These are phyloP conservation scores for Bombus breviceps DNA, from an alignment of 1,140 invertebrate species.

Conservation along the genomic window DNA sequence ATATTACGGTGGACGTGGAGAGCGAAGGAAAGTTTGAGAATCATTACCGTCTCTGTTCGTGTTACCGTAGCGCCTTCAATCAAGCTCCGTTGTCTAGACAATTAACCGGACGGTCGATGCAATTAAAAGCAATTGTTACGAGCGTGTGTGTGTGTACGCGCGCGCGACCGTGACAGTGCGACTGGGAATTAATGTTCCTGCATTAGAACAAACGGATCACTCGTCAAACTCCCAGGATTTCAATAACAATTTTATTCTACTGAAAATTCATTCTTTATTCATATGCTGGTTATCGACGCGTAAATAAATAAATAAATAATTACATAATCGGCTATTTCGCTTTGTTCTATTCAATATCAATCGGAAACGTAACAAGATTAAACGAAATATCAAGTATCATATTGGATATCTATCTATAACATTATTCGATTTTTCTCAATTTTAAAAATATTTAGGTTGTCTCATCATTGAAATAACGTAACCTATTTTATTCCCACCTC, in stretches of 20 bases:
- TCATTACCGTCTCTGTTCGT: constrained; percentile 50
- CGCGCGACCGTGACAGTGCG: constrained; percentile 14
- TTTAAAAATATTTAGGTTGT: too few species aligned
- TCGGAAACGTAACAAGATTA: background rate
- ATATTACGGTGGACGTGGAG: constrained; percentile 22
- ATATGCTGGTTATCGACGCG: rapidly evolving
- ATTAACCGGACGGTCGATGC: constrained; percentile 65
- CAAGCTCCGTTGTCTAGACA: constrained; percentile 58
- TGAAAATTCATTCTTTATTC: background rate
- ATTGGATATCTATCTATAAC: too few species aligned
- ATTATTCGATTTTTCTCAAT: too few species aligned
- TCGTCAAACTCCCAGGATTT: constrained; percentile 7
- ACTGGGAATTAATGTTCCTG: constrained; percentile 61
- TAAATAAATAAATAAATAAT: background rate
- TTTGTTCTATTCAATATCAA: too few species aligned
- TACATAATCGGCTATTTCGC: background rate
- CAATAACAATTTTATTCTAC: constrained; percentile 28
- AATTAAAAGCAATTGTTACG: constrained; percentile 66
- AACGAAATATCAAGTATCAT: background rate
- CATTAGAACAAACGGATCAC: constrained; percentile 45
- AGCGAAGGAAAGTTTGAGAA: constrained; percentile 51
- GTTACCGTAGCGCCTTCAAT: constrained; percentile 45
- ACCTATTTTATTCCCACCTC: too few species aligned
- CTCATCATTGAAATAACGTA: too few species aligned
- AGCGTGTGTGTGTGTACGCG: constrained; percentile 27